Evolutionary conservation across 1,140 invertebrate genomes (phyloP).

Genomic region (Scaptomyza hsui): DNA sequence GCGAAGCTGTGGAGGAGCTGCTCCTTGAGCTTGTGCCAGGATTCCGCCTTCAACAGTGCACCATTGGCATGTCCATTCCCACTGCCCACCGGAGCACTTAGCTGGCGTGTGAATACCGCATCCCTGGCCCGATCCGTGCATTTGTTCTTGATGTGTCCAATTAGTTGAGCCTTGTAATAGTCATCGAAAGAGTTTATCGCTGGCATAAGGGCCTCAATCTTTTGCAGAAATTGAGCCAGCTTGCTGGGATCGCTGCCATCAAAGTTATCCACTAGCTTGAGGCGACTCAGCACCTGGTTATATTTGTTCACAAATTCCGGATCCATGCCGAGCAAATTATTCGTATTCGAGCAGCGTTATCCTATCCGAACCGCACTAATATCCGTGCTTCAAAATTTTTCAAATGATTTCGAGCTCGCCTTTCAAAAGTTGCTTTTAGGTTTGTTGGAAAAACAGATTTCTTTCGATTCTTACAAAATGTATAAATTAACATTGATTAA

Average conservation of each 20-base stretch:
- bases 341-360: no score
- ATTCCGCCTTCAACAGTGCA: constrained; percentile 44
- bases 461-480: constrained; percentile 77
- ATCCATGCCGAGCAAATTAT: constrained; percentile 60
- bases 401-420: constrained; percentile 34
- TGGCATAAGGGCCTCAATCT: constrained; percentile 67
- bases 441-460: constrained; percentile 55
- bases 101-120: constrained; percentile 61
- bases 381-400: constrained; percentile 13
- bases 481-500: constrained; percentile 82
- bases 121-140: constrained; percentile 69
- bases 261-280: constrained; percentile 69
- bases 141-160: constrained; percentile 70
- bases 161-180: constrained; percentile 66
- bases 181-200: constrained; percentile 68
- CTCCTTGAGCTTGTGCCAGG: constrained; percentile 71
- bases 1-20: constrained; percentile 66
- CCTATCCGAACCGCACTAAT: background rate
- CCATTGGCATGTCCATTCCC: constrained; percentile 37
- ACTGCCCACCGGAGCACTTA: constrained; percentile 60
- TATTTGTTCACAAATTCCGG: constrained; percentile 75
- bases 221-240: constrained; percentile 64
- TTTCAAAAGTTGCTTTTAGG: constrained; percentile 46
- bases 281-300: constrained; percentile 64
- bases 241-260: constrained; percentile 68